A percentile compares a stretch with the other conserved stretches of the same genome.
These are phyloP conservation scores for Lepilemur ruficaudatus DNA, from an alignment of 2,797 vertebrate genomes.

Conservation along the genomic window DNA sequence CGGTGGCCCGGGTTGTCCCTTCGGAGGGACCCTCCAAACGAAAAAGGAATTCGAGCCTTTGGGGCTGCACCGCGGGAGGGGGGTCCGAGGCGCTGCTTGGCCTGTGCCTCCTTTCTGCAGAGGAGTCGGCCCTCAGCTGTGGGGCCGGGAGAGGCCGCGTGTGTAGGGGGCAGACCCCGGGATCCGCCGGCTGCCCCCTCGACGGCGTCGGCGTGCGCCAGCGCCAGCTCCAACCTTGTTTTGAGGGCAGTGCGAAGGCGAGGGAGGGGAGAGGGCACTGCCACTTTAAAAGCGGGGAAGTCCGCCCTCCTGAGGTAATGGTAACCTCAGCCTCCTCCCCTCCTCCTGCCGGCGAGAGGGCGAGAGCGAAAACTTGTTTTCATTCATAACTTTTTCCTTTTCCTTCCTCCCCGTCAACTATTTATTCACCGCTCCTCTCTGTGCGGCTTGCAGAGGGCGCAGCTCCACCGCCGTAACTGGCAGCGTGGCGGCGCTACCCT, in stretches of 20 bases:
- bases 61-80: not conserved
- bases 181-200: not conserved
- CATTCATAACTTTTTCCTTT: slow-evolving; percentile 95
- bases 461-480: slow-evolving; percentile 53
- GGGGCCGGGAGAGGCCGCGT: not conserved
- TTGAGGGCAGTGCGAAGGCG: not conserved
- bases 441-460: slow-evolving; percentile 81
- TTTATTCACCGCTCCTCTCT: slow-evolving; percentile 70
- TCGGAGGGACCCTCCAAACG: not conserved
- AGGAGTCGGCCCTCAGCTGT: not conserved
- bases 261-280: slow-evolving; percentile 64
- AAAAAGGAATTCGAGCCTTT: not conserved
- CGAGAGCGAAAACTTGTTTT: slow-evolving; percentile 86
- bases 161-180: not conserved
- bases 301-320: slow-evolving; percentile 83
- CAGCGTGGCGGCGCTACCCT: not conserved
- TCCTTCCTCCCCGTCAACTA: slow-evolving; percentile 80
- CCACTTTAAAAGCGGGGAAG: slow-evolving; percentile 80
- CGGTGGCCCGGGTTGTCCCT: not conserved
- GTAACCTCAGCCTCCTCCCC: slow-evolving; percentile 83
- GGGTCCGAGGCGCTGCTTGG: not conserved
- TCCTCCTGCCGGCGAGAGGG: slow-evolving; percentile 73
- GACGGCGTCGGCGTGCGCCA: not conserved
- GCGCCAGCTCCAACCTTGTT: not conserved
- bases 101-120: not conserved